Base-by-base conservation (phyloP, 2,113 vertebrate species). In the Pavo muticus region DNA sequence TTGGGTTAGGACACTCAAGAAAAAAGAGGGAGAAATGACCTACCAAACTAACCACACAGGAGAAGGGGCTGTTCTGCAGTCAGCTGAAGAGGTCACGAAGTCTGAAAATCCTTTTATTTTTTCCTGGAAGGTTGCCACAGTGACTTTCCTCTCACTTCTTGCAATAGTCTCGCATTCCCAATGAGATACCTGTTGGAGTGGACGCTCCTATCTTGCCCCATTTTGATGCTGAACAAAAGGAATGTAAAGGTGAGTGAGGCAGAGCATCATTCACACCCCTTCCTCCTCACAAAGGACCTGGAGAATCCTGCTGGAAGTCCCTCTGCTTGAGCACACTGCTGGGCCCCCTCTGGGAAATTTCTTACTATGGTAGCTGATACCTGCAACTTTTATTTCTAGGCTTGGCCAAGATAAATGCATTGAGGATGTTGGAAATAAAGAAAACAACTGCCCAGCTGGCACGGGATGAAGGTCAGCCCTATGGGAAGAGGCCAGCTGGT, bases 51-150 rank as follows among this genome's bases (percentile, higher is more conserved):
- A 30, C 11, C 25, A n/a, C 0, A 0, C 16, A 65, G 25, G 10
- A 84, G 48, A 75, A 69, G 0, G 6, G 37, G 11, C 20, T 74
- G 56, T 17, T 17, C 21, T 37, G 56, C 29, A 69, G 21, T 16
- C 27, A 14, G 7, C 24, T 61, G 48, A 91, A 75, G 57, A 72
- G 92, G 19, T 7, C 23, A 39, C 7, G 37, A 64, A 64, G 17
- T 61, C 42, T 85, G 48, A 87, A 82, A 75, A 71, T 11, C 2
- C 19, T 56, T 73, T 57, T 44, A 5, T 54, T 54, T 89, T 77
- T 72, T 19, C 3, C 0, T 23, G 3, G 13, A 20, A 32, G 18
- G 12, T 52, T 44, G 14, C 42, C 56, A 65, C 0, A 0, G 29
- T 32, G 14, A 60, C 65, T 84, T 81, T 89, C 29, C 54, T 60